These are phyloP conservation scores for Acronicta psi DNA, from an alignment of 2,888 invertebrate genomes.

Conservation along the genomic window DNA sequence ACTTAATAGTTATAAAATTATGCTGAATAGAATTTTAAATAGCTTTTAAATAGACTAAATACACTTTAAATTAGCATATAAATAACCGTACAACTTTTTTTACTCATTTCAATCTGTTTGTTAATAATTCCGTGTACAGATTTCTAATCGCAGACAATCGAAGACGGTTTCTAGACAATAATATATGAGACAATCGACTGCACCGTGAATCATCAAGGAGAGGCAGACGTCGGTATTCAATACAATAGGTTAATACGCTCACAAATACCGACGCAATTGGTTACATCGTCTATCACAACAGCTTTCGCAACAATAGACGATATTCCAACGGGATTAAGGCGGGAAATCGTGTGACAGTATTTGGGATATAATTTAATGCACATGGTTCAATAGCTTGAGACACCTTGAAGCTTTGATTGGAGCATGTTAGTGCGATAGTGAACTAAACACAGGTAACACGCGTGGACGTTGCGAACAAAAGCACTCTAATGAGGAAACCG, in stretches of 20 bases:
- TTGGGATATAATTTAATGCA: slow-evolving; percentile 48
- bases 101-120: slow-evolving; percentile 2
- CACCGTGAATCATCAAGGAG: slow-evolving; percentile 55
- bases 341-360: slow-evolving; percentile 32
- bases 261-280: slow-evolving; percentile 58
- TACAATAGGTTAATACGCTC: slow-evolving; percentile 60
- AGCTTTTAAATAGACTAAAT: neutral
- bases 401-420: slow-evolving; percentile 77
- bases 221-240: slow-evolving; percentile 53
- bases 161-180: slow-evolving; percentile 40
- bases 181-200: slow-evolving; percentile 51
- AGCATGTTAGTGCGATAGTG: slow-evolving; percentile 62
- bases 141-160: slow-evolving; percentile 31
- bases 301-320: slow-evolving; percentile 37
- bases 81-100: slow-evolving; percentile 2
- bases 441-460: slow-evolving; percentile 59
- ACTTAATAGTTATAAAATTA: neutral
- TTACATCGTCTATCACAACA: slow-evolving; percentile 47
- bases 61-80: neutral
- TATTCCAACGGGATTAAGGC: slow-evolving; percentile 36
- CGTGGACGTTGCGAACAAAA: slow-evolving; percentile 76
- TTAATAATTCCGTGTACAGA: slow-evolving; percentile 11
- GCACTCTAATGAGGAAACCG: slow-evolving; percentile 85
- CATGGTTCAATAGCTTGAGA: slow-evolving; percentile 55
- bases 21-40: slow-evolving; percentile 2